phyloP scores from a whole-genome alignment of 2,888 invertebrate genomes.

The Diaperis boleti region DNA sequence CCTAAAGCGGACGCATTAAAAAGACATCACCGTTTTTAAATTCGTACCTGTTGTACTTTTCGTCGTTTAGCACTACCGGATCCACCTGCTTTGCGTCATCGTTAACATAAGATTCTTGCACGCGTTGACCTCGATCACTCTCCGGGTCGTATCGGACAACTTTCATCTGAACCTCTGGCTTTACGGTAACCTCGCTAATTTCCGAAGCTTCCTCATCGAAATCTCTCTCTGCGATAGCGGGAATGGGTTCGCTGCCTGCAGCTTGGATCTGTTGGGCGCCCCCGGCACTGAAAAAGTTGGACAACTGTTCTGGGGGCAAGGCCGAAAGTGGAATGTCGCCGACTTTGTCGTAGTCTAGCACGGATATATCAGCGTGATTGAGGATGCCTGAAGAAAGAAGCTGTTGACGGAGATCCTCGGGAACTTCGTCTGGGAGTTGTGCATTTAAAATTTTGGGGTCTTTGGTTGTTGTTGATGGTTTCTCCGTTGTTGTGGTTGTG shows the following conservation, averaged over 20 bases:
- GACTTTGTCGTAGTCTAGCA: slow-evolving; percentile 89
- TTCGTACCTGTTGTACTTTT: slow-evolving; percentile 77
- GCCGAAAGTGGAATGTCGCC: slow-evolving; percentile 87
- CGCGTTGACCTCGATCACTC: slow-evolving; percentile 77
- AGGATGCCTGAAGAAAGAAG: slow-evolving; percentile 87
- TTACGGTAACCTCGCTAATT: slow-evolving; percentile 64
- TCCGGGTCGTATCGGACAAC: slow-evolving; percentile 85
- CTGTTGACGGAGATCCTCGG: slow-evolving; percentile 87
- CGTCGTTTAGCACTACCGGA: slow-evolving; percentile 80
- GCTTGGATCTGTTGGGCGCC: slow-evolving; percentile 78
- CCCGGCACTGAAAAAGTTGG: slow-evolving; percentile 88
- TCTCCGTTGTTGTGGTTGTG: slow-evolving; percentile 56
- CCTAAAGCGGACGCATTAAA: not conserved
- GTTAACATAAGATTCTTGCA: slow-evolving; percentile 80
- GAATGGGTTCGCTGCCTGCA: slow-evolving; percentile 75
- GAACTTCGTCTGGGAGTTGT: slow-evolving; percentile 86
- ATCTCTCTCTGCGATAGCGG: slow-evolving; percentile 62
- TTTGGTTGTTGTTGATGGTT: slow-evolving; percentile 64
- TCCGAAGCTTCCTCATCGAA: slow-evolving; percentile 69
- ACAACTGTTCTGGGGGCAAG: slow-evolving; percentile 86
- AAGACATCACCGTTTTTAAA: not conserved
- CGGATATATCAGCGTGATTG: slow-evolving; percentile 88
- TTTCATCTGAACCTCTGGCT: slow-evolving; percentile 82
- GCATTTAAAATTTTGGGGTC: slow-evolving; percentile 71
- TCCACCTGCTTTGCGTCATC: slow-evolving; percentile 80